These are phyloP conservation scores for Metacarcinus magister DNA, from an alignment of 2,888 invertebrate species.

Conservation along the genomic window DNA sequence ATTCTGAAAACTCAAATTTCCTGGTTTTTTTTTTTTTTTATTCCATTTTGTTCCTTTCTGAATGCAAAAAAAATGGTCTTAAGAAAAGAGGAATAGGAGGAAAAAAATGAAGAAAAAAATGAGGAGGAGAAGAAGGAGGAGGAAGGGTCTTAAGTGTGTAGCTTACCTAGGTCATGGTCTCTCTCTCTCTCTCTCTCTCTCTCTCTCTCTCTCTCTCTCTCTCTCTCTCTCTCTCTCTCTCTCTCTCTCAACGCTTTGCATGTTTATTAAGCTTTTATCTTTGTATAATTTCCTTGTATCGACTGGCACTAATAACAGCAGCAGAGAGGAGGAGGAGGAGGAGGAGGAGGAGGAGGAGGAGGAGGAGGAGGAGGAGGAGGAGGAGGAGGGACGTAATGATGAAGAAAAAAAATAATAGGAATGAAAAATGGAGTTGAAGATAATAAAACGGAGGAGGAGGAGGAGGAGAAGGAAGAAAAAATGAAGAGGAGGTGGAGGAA, in stretches of 20 bases:
- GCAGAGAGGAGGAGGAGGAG: not conserved
- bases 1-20: conserved; percentile 8
- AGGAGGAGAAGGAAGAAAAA: not conserved
- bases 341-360: not conserved
- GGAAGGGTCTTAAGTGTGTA: not conserved
- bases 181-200: too few relatives aligned
- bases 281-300: not conserved
- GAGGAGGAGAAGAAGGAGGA: not conserved
- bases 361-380: conserved; percentile 9
- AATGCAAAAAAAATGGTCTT: too few relatives aligned
- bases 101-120: not conserved
- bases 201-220: too few relatives aligned
- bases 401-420: too few relatives aligned
- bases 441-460: not conserved
- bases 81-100: not conserved
- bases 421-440: too few relatives aligned
- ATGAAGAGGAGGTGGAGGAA: not conserved
- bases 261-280: not conserved
- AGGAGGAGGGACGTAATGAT: not conserved
- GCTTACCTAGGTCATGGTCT: not conserved
- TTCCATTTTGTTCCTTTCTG: not conserved
- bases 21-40: not conserved
- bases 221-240: too few relatives aligned
- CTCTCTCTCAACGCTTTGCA: not conserved
- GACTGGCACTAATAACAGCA: too few relatives aligned